Conservation (phyloP, 2,113 vertebrate species). For the Sarotherodon lohbergeri region DNA sequence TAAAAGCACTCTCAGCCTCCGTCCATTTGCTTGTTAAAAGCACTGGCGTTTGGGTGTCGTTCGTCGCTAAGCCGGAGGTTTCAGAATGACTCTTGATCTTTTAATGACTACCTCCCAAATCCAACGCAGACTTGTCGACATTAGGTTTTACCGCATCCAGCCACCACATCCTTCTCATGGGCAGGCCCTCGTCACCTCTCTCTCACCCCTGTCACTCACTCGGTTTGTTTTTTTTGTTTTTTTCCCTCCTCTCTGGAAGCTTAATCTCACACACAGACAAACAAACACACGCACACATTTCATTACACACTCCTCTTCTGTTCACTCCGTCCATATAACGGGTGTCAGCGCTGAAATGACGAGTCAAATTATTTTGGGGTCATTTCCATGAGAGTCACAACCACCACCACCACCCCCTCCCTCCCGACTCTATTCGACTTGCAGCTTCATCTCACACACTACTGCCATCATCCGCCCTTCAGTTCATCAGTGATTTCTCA, state of each 20-base stretch:
- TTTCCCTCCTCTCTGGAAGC: background rate
- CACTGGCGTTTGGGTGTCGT: background rate
- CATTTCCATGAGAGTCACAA: background rate
- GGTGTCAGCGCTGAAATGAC: background rate
- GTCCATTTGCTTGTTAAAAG: conserved; percentile 23
- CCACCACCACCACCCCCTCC: background rate
- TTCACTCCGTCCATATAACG: conserved; percentile 11
- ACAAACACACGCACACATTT: background rate
- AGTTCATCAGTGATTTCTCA: background rate
- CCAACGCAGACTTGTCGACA: conserved; percentile 28
- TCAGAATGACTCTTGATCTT: conserved; percentile 14
- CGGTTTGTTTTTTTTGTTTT: background rate
- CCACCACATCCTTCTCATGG: background rate
- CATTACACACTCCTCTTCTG: background rate
- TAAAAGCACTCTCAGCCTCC: conserved; percentile 13
- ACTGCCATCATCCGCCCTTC: conserved; percentile 1
- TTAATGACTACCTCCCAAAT: conserved; percentile 52
- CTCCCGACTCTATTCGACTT: background rate
- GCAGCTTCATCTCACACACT: background rate
- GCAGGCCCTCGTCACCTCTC: background rate
- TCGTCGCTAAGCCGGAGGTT: conserved; percentile 16
- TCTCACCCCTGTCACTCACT: background rate
- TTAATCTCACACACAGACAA: background rate
- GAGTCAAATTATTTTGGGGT: conserved; percentile 1
- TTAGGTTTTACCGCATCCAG: background rate